Base-by-base conservation (phyloP, 2,113 vertebrate genomes). In the Aegotheles bennettii region DNA sequence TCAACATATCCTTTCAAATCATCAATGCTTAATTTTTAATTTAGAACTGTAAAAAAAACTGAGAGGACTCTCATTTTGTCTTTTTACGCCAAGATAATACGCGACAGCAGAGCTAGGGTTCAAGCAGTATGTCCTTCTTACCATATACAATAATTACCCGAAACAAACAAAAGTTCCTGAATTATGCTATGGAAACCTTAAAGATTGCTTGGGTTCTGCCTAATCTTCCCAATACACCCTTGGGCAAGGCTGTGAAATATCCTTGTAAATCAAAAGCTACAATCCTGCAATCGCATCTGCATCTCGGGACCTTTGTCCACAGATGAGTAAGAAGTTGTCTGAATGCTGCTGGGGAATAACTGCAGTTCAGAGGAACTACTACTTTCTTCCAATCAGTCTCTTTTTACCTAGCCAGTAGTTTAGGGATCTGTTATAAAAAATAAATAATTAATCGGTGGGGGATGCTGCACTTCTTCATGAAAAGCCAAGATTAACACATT, bases 401-500 rank as follows among this genome's bases (percentile, higher is more conserved):
- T 38, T 74, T 73, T 54, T 31, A 93, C 48, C 47, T 33, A 75
- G 31, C 13, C 1, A 1, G 28, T 40, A 88, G 51, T 45, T 92
- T 10, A 84, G 47, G 16, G 25, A 84, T 70, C 36, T 43, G 13
- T 43, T 79, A 31, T 45, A 15, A 90, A 74, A 80, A 75, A 42
- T 81, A 84, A 48, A 20, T 23, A 36, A 63, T 54, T 29, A 31
- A 60, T 76, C 31, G 8, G 24, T 53, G 31, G 53, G 76, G 24
- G 92, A 86, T 10, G 6, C 73, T 81, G 48, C 36, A 53, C 33
- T 96, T 82, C 51, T 94, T 75, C 40, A 56, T 35, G 76, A 80
- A 96, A 92, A 94, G 85, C 73, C 85, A 86, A 83, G 75, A 92
- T 83, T 67, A 89, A 95, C 75, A 83, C 90, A 85, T 61, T 80